A percentile compares a stretch with the other conserved stretches of the same genome.
Conservation (phyloP, 2,888 invertebrate genomes). For the Drosophila peninsularis region DNA sequence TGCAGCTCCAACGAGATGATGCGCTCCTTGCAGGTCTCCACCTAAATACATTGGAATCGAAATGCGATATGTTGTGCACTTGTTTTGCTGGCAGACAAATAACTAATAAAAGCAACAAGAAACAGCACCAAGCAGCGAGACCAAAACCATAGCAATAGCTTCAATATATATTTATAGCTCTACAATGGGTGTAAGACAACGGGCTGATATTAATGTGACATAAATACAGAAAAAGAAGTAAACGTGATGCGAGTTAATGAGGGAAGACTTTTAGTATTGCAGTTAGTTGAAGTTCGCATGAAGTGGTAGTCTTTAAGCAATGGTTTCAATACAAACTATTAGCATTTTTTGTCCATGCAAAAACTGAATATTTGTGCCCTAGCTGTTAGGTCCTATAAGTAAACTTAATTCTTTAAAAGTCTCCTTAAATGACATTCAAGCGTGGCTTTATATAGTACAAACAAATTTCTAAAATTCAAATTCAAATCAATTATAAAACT, state of each 20-base stretch:
- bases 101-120: conserved; percentile 56
- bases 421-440: background rate
- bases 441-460: background rate
- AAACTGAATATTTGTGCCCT: background rate
- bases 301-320: too few species aligned
- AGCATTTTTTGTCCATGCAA: background rate
- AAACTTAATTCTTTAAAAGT: background rate
- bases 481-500: background rate
- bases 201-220: background rate
- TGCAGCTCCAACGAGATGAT: conserved; percentile 94
- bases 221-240: background rate
- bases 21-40: conserved; percentile 95
- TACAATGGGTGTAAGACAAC: conserved; percentile 9
- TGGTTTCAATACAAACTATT: background rate
- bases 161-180: background rate
- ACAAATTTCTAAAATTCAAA: background rate
- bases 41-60: conserved; percentile 85
- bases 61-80: conserved; percentile 74
- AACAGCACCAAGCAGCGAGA: conserved; percentile 32
- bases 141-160: conserved; percentile 53
- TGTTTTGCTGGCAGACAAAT: conserved; percentile 53
- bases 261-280: background rate
- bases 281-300: background rate
- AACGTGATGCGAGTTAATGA: background rate
- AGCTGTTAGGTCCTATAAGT: background rate